Evolutionary conservation across 2,797 vertebrate species (phyloP).

Genomic region (Telmatherina bonti): DNA sequence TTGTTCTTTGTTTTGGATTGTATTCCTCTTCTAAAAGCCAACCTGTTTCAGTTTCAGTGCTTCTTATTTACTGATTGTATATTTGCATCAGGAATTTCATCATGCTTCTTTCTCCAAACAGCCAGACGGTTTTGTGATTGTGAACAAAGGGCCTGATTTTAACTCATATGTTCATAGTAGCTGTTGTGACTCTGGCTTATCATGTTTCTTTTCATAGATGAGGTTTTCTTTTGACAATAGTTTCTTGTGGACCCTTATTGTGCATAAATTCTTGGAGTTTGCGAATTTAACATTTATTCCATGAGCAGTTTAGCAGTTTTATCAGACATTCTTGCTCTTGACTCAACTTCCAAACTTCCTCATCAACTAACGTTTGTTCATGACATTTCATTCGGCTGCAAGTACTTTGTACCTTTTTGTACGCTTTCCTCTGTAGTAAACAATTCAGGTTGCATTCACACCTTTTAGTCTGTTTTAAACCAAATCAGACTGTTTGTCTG

Average conservation of each 20-base stretch:
- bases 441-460: background rate
- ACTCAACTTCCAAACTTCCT: background rate
- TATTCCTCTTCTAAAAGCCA: background rate
- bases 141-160: too few species aligned
- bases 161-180: too few species aligned
- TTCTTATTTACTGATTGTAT: background rate
- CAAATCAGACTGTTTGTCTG: too few species aligned
- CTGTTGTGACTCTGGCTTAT: too few species aligned
- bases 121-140: too few species aligned
- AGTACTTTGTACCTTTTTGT: background rate
- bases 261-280: background rate
- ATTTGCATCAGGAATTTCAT: too few species aligned
- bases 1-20: background rate
- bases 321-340: background rate
- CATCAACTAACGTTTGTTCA: background rate
- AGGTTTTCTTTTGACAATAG: background rate
- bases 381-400: conserved; percentile 1
- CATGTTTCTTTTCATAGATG: background rate
- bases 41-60: background rate
- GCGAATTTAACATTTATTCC: background rate
- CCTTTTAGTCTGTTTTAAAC: too few species aligned
- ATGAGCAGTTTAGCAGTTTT: background rate
- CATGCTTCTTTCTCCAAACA: too few species aligned
- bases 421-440: background rate
- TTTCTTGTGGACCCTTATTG: background rate